Conservation (phyloP, 2,797 vertebrate genomes). For the Enteromius anoplus region DNA sequence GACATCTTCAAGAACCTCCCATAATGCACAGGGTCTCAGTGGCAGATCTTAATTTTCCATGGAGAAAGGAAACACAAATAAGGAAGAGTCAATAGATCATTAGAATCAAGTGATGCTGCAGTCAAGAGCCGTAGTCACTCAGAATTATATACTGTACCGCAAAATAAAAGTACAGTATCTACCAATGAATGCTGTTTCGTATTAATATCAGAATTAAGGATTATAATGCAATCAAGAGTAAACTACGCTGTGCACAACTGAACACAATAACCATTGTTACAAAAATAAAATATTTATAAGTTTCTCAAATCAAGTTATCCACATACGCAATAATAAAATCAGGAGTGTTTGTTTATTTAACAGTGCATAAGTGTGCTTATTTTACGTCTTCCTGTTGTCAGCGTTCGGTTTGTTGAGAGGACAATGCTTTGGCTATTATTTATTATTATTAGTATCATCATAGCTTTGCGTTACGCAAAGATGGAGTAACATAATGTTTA, state of each 20-base stretch:
- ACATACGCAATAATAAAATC: background rate
- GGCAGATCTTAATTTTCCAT: conserved; percentile 53
- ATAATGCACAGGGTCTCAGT: conserved; percentile 42
- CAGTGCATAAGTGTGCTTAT: conserved; percentile 19
- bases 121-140: background rate
- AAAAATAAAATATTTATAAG: background rate
- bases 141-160: background rate
- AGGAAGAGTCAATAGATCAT: conserved; percentile 40
- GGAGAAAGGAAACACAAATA: conserved; percentile 38
- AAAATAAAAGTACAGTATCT: background rate
- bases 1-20: conserved; percentile 34
- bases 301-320: background rate
- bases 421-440: background rate
- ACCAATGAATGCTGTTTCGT: background rate
- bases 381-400: conserved; percentile 29
- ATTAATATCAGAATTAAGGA: background rate
- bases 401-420: background rate
- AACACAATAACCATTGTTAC: background rate
- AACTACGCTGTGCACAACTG: background rate
- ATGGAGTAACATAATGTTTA: background rate
- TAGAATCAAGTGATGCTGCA: background rate
- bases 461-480: conserved; percentile 7
- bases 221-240: background rate
- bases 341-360: background rate
- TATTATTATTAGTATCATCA: background rate